phyloP scores from a whole-genome alignment of 2,888 invertebrate species.

The Conomelus anceps region DNA sequence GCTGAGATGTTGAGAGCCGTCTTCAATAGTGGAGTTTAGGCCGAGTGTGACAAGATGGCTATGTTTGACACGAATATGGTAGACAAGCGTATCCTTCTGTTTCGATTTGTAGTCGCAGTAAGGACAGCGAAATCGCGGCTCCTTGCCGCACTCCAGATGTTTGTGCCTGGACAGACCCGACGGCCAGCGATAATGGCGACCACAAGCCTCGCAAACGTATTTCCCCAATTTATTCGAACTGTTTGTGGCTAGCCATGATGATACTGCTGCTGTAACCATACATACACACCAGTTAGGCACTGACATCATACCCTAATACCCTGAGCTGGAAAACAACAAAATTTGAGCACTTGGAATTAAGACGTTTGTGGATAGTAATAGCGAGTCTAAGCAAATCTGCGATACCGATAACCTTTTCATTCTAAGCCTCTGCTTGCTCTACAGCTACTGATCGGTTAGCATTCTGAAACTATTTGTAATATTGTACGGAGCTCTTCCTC shows the following conservation, averaged over 20 bases:
- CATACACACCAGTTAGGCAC: no score
- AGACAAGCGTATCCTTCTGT: conserved; percentile 35
- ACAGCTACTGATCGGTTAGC: no score
- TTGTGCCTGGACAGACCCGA: conserved; percentile 32
- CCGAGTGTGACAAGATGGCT: background rate
- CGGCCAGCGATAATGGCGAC: conserved; percentile 23
- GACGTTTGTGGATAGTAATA: no score
- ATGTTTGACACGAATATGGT: conserved; percentile 21
- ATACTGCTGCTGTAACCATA: background rate
- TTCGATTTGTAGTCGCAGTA: conserved; percentile 40
- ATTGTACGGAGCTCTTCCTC: no score
- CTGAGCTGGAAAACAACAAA: no score
- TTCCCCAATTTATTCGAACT: background rate
- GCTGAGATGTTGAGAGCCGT: background rate
- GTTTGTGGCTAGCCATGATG: background rate
- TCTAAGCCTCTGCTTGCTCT: no score
- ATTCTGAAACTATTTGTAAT: no score
- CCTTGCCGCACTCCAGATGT: conserved; percentile 38
- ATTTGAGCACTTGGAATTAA: no score
- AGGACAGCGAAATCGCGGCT: conserved; percentile 38
- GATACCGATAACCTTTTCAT: no score
- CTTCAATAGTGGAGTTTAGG: background rate
- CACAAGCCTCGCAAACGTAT: conserved; percentile 26
- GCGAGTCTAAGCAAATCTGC: no score
- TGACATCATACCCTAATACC: no score